Evolutionary conservation across 2,113 vertebrate genomes (phyloP), one percentile per base, ranked within the genome.

Genomic region (Tragelaphus scriptus): DNA sequence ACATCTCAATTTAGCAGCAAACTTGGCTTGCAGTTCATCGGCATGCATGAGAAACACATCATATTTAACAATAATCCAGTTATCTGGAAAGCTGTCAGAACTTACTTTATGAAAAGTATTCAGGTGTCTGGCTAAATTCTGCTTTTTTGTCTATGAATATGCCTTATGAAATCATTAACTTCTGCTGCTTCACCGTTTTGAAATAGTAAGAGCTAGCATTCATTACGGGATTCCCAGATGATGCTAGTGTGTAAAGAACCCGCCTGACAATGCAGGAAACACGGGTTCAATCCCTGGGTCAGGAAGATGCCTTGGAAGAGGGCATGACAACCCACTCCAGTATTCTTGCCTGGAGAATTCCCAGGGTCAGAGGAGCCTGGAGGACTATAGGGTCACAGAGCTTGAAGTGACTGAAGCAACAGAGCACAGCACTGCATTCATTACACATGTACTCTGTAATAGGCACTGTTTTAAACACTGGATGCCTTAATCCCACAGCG

Each of bases 31-130:
- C 99, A 99, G 98, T 99, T 99, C 92, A 98, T 99, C 1, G 99
- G 99, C 95, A 99, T 99, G 99, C 98, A 99, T 2, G 99, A 99
- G 97, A 99, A 99, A 0, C 99, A 99, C 2, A 99, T 99, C 87
- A 99, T 99, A 93, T 99, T 99, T 86, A 99, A 99, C 96, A 99
- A 99, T 40, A 99, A 99, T 61, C 97, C 99, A 0, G 96, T 94
- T 0, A 98, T 99, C 28, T 99, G 99, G 99, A 99, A 98, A 97
- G 99, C 98, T 97, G 97, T 99, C 0, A 99, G 99, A 13, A 99
- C 98, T 6, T 99, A 99, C 98, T 99, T 99, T 95, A 98, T 98
- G 44, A 99, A 99, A 99, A 99, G 99, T 99, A 99, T 97, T 55
- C 11, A 26, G 28, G 26, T 81, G 17, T 32, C 51, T 63, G 25